A percentile compares a stretch with the other conserved stretches of the same genome.
Evolutionary conservation across 2,888 invertebrate species (phyloP).

Genomic region (Timema podura): DNA sequence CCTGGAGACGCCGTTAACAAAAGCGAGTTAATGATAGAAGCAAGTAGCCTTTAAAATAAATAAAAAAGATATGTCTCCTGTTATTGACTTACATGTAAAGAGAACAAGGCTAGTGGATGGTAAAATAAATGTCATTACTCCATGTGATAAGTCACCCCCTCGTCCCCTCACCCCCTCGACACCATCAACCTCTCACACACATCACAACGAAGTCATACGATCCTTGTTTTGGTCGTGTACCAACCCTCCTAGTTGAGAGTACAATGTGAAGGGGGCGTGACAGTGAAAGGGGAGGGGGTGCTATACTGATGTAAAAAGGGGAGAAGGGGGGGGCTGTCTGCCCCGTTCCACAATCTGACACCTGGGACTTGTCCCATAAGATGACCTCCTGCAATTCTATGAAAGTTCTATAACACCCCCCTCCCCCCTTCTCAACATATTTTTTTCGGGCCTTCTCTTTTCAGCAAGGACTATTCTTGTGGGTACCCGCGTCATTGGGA

Average conservation of each 20-base stretch:
- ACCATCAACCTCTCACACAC: neutral
- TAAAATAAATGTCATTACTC: too few species aligned
- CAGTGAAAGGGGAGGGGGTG: constrained; percentile 4
- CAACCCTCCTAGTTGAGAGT: constrained; percentile 19
- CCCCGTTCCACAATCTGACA: constrained; percentile 1
- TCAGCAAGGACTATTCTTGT: constrained; percentile 13
- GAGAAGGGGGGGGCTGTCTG: too few species aligned
- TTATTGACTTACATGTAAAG: too few species aligned
- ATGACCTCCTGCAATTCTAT: constrained; percentile 9
- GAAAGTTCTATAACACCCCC: neutral
- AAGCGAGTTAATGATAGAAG: too few species aligned
- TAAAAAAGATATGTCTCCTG: too few species aligned
- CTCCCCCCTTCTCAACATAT: constrained; percentile 10
- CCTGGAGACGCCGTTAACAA: too few species aligned
- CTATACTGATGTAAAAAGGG: neutral
- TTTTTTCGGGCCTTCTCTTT: neutral
- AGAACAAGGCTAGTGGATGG: too few species aligned
- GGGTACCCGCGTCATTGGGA: constrained; percentile 16
- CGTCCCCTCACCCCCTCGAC: neutral
- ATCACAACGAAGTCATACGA: constrained; percentile 17
- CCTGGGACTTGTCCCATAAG: constrained; percentile 10
- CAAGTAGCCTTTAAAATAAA: too few species aligned
- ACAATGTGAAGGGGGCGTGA: constrained; percentile 20
- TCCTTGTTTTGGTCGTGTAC: constrained; percentile 25
- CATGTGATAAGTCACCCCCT: neutral